Evolutionary conservation across 2,888 invertebrate genomes (phyloP), one percentile per base, ranked within the genome.

Genomic region (Epinotia ramella): DNA sequence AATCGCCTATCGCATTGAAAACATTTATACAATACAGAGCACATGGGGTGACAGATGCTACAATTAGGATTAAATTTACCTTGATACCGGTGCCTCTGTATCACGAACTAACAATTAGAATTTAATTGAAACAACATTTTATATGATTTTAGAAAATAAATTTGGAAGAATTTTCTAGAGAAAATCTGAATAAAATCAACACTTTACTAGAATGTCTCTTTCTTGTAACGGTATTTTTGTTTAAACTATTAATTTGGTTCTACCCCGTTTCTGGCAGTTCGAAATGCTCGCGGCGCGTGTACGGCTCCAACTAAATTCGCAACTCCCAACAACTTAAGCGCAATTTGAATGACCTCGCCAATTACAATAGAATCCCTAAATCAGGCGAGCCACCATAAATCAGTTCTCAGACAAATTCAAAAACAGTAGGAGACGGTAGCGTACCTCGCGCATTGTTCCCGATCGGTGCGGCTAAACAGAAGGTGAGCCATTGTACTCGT

Each of bases 381-480:
- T 93, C 91, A 91, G 84, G 86, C 86, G 84, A 85, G 83, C 80
- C 80, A 81, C 84, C 91, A 92, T 94, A 93, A 94, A 94, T 94
- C 93, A 91, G 85, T 86, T 88, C 86, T 86, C 88, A 88, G 91
- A 91, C 93, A 92, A 94, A 93, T 91, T 93, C 93, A 89, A 92
- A 93, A 94, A 94, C 94, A 94, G 94, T 94, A 91, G 92, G 93
- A 92, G 93, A 90, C 88, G 93, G 94, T 92, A 90, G 93, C 93
- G 86, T 88, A 92, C 92, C 90, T 93, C 89, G 86, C 86, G 88
- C 91, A 87, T 94, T 94, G 94, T 94, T 93, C 90, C 83, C 83
- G 82, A 88, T 90, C 88, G 90, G 90, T 90, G 91, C 91, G 92
- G 91, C 94, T 90, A 93, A 94, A 94, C 94, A 94, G 93, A 94